Base-by-base conservation (phyloP, 2,113 vertebrate species). In the Lota lota region DNA sequence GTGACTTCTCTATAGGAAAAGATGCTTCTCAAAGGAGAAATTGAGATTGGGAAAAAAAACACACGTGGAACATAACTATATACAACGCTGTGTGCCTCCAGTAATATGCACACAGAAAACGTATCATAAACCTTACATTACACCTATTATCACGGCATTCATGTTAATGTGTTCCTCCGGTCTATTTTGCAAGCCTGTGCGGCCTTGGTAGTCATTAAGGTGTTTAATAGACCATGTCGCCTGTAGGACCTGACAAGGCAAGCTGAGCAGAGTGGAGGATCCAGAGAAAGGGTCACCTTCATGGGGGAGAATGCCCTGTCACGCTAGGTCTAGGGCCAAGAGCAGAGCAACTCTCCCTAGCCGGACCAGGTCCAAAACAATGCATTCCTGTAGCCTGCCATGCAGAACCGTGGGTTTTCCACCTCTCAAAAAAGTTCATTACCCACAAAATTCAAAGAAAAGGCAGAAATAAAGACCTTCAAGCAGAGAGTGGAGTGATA, bases 231-330 rank as follows among this genome's bases (percentile, higher is more conserved):
- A 89, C 87, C 84, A 69, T 87, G 73, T 68, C 77, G 75, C 80
- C 79, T 82, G 70, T 64, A 85, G 83, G 80, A 83, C 76, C 75
- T 82, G 85, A 79, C 82, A 78, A 81, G 21, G 76, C 66, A 78
- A 73, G 67, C 78, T 79, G 82, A 74, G 78, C 67, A 69, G 74
- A 56, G 68, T 33, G 74, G 74, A 70, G 69, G 63, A 70, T 79
- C 84, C 74, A 77, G 70, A 76, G 69, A 83, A 74, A 69, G 86
- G 82, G 90, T 92, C 90, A 92, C 89, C 90, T 91, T 92, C 86
- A 89, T 79, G 85, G 83, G 73, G 72, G 74, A 64, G 76, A 80
- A 74, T 76, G 75, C 75, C 79, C 74, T 82, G 89, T 88, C 85
- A 83, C 79, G 80, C 40, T 10, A 47, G 40, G 40, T 8, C 68